Evolutionary conservation across 2,113 vertebrate species (phyloP), one percentile per base, ranked within the genome.

Genomic region (Probosciger aterrimus): DNA sequence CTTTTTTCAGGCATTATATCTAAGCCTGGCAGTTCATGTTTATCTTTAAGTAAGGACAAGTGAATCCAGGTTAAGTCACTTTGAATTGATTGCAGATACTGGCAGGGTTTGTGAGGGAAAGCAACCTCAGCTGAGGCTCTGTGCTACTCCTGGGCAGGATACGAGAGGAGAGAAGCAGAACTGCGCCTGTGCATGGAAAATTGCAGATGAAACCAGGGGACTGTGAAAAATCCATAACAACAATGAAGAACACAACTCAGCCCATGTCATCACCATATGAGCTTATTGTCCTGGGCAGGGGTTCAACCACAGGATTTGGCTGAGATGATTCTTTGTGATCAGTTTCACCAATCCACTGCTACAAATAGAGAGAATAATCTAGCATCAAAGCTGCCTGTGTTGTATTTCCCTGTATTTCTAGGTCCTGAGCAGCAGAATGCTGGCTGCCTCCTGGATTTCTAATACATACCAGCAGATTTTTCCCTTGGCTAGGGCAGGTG

Each of bases 211-310:
- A 95, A 95, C 41, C 65, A 82, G 44, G 57, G 65, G 37, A 77
- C 69, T 86, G 91, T 76, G 88, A 80, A 92, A 95, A 94, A 95
- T 93, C 65, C 53, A 2, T 63, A 92, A 41, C 78, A 96, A 85
- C n/a, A 92, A 73, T 49, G 25, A 88, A 82, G 86, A 92, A 93
- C 75, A 91, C 41, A 76, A 39, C 71, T 85, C 74, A 43, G 62
- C 77, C 74, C 77, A 62, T 85, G 62, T 90, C 92, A 78, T 67
- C 86, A 71, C 74, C 74, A 37, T 39, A 63, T 23, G 52, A 94
- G 65, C 91, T 87, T 93, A 79, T 25, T 87, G 92, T 91, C 88
- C 91, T 50, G 81, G 86, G 69, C 88, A 89, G 41, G 65, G 69
- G 41, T 82, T 93, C 92, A 94, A 3, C 81, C 37, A 16, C 4